phyloP scores from a whole-genome alignment of 1,140 invertebrate genomes.

The Macrotrachela quadricornifera region DNA sequence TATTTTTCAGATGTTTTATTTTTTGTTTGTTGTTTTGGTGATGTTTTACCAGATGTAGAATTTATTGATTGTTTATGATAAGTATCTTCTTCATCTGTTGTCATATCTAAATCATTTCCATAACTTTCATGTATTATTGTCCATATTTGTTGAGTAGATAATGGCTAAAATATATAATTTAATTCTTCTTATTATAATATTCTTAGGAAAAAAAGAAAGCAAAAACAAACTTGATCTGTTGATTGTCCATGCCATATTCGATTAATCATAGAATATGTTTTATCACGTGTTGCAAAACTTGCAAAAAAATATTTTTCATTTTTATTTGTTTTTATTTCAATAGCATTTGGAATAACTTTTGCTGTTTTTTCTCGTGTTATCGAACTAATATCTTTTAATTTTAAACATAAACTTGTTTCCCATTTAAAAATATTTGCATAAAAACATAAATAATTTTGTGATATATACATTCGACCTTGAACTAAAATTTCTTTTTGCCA shows the following conservation, averaged over 20 bases:
- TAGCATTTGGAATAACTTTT: conserved; percentile 78
- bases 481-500: conserved; percentile 73
- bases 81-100: too few species aligned
- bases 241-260: conserved; percentile 82
- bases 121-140: too few species aligned
- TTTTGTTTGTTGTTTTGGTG: too few species aligned
- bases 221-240: conserved; percentile 49
- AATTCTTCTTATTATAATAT: too few species aligned
- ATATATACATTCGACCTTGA: conserved; percentile 71
- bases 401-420: conserved; percentile 51
- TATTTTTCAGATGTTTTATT: too few species aligned
- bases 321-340: conserved; percentile 40
- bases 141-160: too few species aligned
- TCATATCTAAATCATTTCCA: too few species aligned
- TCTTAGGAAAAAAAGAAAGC: too few species aligned
- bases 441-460: conserved; percentile 77
- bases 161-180: too few species aligned
- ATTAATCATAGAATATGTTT: conserved; percentile 79
- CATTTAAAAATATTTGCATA: conserved; percentile 83
- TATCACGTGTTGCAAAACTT: conserved; percentile 69
- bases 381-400: conserved; percentile 65
- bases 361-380: conserved; percentile 81
- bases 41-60: too few species aligned
- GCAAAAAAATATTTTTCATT: conserved; percentile 74
- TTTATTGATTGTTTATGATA: too few species aligned